A percentile compares a stretch with the other conserved stretches of the same genome.
Evolutionary conservation across 1,140 invertebrate species (phyloP).

Genomic region (Diachasma alloeum): DNA sequence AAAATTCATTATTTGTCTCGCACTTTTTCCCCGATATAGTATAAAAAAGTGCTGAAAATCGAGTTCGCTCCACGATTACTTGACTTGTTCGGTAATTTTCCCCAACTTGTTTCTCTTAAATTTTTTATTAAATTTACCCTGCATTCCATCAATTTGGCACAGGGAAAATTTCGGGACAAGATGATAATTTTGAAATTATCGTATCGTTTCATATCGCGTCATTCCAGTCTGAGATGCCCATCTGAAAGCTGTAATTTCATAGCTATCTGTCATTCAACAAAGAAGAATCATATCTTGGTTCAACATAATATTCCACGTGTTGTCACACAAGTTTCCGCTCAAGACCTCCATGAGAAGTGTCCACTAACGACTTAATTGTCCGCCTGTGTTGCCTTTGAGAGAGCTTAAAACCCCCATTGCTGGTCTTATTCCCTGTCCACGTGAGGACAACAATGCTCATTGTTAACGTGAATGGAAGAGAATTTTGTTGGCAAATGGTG

Average conservation of each 20-base stretch:
- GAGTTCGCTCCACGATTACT: too few species aligned
- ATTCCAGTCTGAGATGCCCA: too few species aligned
- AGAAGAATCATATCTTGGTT: background rate
- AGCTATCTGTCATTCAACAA: background rate
- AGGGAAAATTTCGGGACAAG: too few species aligned
- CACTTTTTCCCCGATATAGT: too few species aligned
- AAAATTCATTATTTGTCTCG: too few species aligned
- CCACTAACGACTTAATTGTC: conserved; percentile 35
- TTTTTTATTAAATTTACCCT: too few species aligned
- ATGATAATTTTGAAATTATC: too few species aligned
- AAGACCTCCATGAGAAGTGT: conserved; percentile 10
- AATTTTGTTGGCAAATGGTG: conserved; percentile 6
- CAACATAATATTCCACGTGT: background rate
- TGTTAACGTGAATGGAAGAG: background rate
- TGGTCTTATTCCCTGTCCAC: conserved; percentile 5
- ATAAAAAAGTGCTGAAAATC: too few species aligned
- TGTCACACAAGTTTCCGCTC: conserved; percentile 11
- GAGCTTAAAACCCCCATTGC: background rate
- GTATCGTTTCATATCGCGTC: too few species aligned
- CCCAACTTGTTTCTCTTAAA: too few species aligned
- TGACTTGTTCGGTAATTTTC: too few species aligned
- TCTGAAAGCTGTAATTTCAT: background rate
- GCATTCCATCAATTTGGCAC: too few species aligned
- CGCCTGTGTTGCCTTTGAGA: conserved; percentile 17
- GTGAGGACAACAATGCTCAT: conserved; percentile 21